phyloP scores from a whole-genome alignment of 2,797 vertebrate genomes.

The Geotrypetes seraphini region DNA sequence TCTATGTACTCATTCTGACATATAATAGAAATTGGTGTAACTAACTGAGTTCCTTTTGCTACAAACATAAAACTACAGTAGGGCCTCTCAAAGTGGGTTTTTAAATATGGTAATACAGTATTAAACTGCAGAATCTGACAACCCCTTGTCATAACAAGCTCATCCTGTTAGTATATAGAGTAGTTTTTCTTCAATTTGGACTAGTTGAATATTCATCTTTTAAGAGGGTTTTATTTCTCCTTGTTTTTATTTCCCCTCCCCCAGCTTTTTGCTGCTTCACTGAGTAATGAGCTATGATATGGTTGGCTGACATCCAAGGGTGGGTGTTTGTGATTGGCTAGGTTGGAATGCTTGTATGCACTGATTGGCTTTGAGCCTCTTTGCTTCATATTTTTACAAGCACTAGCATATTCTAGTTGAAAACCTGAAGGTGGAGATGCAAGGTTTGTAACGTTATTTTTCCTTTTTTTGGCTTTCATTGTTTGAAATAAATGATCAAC shows the following conservation, averaged over 20 bases:
- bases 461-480: conserved; percentile 27
- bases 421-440: conserved; percentile 57
- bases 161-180: background rate
- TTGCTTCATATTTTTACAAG: conserved; percentile 42
- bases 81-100: background rate
- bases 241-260: conserved; percentile 16
- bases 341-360: background rate
- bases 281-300: conserved; percentile 28
- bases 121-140: background rate
- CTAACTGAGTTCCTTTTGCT: no score
- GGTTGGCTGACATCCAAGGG: conserved; percentile 45
- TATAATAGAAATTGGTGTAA: accelerated
- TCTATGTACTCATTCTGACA: no score
- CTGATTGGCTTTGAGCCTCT: conserved; percentile 45
- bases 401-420: conserved; percentile 45
- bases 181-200: background rate
- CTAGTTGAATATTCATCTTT: background rate
- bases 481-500: background rate
- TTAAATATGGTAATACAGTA: background rate
- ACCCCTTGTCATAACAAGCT: background rate
- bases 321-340: conserved; percentile 46
- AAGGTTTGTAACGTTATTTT: conserved; percentile 52
- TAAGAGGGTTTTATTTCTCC: background rate
- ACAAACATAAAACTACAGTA: accelerated
- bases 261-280: conserved; percentile 10